phyloP scores from a whole-genome alignment of 2,797 vertebrate genomes.

The Carduelis carduelis region DNA sequence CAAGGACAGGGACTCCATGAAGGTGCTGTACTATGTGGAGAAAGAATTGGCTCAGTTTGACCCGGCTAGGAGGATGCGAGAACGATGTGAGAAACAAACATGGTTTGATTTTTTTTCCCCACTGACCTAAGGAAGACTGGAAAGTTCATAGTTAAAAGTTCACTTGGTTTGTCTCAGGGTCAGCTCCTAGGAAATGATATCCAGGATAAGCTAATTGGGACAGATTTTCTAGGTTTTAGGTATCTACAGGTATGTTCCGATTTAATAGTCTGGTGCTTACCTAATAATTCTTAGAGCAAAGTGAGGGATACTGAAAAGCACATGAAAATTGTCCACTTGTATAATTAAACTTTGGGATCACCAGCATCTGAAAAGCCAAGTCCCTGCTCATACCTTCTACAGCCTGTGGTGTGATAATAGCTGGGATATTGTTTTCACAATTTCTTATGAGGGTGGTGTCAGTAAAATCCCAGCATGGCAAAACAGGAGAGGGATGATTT shows the following conservation, averaged over 20 bases:
- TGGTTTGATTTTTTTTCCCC: background rate
- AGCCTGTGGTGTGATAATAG: background rate
- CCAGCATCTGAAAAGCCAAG: background rate
- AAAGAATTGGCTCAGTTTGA: conserved; percentile 91
- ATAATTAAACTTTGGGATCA: background rate
- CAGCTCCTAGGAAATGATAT: background rate
- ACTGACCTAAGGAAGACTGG: background rate
- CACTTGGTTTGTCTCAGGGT: background rate
- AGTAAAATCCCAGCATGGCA: background rate
- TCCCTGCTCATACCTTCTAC: background rate
- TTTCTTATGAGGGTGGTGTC: background rate
- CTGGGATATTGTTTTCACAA: background rate
- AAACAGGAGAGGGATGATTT: background rate
- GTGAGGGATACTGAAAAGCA: background rate
- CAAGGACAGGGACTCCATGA: conserved; percentile 90
- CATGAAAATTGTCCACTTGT: background rate
- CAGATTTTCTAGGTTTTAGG: background rate
- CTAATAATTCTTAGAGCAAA: background rate
- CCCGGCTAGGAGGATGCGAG: conserved; percentile 81
- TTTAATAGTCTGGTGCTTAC: background rate
- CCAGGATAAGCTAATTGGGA: background rate
- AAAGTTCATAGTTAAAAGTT: background rate
- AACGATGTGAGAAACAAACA: conserved; percentile 85
- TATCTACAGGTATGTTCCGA: background rate
- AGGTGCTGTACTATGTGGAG: conserved; percentile 91